A percentile compares a stretch with the other conserved stretches of the same genome.
Conservation (phyloP, 2,888 invertebrate species). For the Agriopis leucophaearia region DNA sequence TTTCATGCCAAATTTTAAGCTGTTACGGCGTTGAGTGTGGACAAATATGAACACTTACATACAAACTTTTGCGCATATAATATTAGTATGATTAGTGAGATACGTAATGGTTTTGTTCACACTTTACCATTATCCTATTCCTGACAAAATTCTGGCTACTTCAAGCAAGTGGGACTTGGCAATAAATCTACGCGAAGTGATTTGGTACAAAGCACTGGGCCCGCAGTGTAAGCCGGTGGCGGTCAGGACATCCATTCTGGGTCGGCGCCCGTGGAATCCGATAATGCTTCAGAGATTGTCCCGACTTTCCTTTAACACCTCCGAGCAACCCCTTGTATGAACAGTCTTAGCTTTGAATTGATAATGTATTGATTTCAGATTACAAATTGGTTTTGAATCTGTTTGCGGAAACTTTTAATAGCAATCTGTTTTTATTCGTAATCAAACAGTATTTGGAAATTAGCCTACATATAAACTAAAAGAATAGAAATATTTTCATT, state of each 20-base stretch:
- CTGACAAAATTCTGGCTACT: slow-evolving; percentile 9
- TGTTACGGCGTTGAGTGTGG: too few species aligned
- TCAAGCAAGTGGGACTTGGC: slow-evolving; percentile 62
- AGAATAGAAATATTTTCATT: too few species aligned
- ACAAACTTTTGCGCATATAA: too few species aligned
- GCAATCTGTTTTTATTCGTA: neutral
- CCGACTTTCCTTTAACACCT: slow-evolving; percentile 83
- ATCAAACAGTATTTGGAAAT: too few species aligned
- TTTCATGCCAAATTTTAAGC: too few species aligned
- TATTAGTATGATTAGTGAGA: too few species aligned
- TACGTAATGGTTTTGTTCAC: too few species aligned
- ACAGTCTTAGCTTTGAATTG: slow-evolving; percentile 58
- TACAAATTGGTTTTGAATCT: slow-evolving; percentile 3
- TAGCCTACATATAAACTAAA: too few species aligned
- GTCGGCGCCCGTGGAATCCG: slow-evolving; percentile 81
- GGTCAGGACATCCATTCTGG: slow-evolving; percentile 83
- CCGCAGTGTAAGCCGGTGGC: slow-evolving; percentile 77
- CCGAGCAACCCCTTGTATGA: slow-evolving; percentile 62
- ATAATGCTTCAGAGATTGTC: slow-evolving; percentile 84
- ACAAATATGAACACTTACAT: too few species aligned
- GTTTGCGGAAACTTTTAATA: neutral
- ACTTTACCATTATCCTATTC: slow-evolving; percentile 9
- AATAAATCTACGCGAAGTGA: slow-evolving; percentile 84
- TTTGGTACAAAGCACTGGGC: slow-evolving; percentile 84
- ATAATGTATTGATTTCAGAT: slow-evolving; percentile 35